phyloP scores from a whole-genome alignment of 2,888 invertebrate species.

The Temnothorax rugatulus region DNA sequence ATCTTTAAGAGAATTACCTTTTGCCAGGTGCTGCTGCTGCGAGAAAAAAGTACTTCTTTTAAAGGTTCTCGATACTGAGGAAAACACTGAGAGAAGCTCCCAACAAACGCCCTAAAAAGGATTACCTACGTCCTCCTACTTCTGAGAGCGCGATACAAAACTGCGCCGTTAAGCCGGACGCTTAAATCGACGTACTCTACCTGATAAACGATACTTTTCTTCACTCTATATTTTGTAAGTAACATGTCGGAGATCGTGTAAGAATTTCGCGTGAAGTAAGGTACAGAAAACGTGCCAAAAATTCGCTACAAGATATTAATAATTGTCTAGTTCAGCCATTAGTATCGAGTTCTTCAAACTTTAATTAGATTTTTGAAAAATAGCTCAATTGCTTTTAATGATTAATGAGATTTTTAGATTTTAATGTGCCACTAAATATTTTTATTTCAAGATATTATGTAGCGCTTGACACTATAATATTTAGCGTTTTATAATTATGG shows the following conservation, averaged over 20 bases:
- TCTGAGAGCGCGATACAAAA: slow-evolving; percentile 64
- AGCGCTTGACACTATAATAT: neutral
- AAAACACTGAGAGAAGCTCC: slow-evolving; percentile 54
- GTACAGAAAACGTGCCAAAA: slow-evolving; percentile 2
- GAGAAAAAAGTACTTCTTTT: slow-evolving; percentile 58
- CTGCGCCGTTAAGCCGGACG: slow-evolving; percentile 64
- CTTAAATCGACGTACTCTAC: slow-evolving; percentile 63
- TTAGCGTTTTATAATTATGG: neutral
- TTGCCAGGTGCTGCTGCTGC: slow-evolving; percentile 66
- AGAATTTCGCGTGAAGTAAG: neutral
- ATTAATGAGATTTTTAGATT: neutral
- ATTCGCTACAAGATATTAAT: neutral
- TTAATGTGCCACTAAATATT: neutral
- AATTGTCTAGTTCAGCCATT: neutral
- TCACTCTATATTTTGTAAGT: slow-evolving; percentile 29
- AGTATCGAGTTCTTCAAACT: neutral
- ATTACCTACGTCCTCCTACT: slow-evolving; percentile 63
- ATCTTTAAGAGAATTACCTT: slow-evolving; percentile 76
- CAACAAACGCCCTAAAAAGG: slow-evolving; percentile 73
- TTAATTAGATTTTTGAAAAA: neutral
- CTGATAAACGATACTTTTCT: slow-evolving; percentile 65
- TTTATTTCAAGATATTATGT: neutral
- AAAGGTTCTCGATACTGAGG: slow-evolving; percentile 63
- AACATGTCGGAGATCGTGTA: neutral
- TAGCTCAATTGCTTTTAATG: neutral